Evolutionary conservation across 2,888 invertebrate species (phyloP).

Genomic region (Ophion costatus): DNA sequence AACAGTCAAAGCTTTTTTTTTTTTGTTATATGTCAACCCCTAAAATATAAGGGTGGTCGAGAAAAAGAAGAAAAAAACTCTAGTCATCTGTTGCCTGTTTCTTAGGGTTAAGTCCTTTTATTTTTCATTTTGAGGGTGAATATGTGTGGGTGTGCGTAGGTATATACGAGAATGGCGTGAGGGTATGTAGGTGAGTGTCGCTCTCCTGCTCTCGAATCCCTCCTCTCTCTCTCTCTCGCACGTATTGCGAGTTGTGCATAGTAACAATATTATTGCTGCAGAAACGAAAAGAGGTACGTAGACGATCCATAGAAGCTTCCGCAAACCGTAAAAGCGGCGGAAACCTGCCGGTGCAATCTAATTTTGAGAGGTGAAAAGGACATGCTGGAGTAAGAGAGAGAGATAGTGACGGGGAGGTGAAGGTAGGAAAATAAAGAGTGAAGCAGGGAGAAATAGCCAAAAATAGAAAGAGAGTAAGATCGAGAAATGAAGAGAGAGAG

Average conservation of each 20-base stretch:
- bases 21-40: slow-evolving; percentile 6
- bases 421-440: neutral
- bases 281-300: slow-evolving; percentile 45
- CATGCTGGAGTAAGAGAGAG: neutral
- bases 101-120: neutral
- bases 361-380: slow-evolving; percentile 49
- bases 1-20: neutral
- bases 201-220: no score
- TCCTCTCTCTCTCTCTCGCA: no score
- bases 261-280: slow-evolving; percentile 60
- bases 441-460: neutral
- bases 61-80: no score
- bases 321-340: slow-evolving; percentile 38
- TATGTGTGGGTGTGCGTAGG: no score
- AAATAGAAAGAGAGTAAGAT: neutral
- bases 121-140: neutral
- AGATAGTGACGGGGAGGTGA: neutral
- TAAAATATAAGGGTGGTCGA: no score
- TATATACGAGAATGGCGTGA: no score
- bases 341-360: slow-evolving; percentile 46
- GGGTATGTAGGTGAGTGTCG: no score
- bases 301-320: slow-evolving; percentile 26
- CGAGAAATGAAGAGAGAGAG: no score
- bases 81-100: neutral
- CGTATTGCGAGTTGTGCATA: neutral